Percentiles rank a stretch among this genome's conserved stretches.
phyloP scores from a whole-genome alignment of 2,797 vertebrate genomes.

The Australoheros facetus region DNA sequence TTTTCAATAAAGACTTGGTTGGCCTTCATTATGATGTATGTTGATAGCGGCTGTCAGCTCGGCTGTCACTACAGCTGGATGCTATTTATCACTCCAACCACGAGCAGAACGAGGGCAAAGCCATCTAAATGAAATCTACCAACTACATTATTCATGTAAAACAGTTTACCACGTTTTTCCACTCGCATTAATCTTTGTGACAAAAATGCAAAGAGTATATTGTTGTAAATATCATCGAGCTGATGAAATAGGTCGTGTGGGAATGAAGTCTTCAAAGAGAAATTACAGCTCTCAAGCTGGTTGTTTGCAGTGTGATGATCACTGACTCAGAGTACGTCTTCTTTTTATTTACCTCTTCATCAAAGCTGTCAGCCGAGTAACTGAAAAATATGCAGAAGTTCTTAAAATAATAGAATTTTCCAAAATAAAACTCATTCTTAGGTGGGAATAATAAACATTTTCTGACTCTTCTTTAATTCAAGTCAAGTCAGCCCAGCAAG shows the following conservation, averaged over 20 bases:
- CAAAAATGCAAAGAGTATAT: not conserved
- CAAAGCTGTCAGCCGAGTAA: not conserved
- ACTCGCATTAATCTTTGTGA: conserved; percentile 13
- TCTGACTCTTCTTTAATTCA: conserved; percentile 6
- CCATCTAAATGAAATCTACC: conserved; percentile 9
- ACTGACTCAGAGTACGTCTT: not conserved
- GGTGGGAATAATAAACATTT: not conserved
- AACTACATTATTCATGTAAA: conserved; percentile 12
- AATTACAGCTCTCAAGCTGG: not conserved
- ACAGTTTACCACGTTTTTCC: not conserved
- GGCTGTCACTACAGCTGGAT: not conserved
- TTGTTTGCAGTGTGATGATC: not conserved
- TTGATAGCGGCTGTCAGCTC: conserved; percentile 1
- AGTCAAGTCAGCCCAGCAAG: no score
- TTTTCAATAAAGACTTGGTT: not conserved
- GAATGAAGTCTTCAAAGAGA: not conserved
- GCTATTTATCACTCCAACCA: not conserved
- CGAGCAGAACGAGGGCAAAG: not conserved
- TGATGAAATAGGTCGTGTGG: not conserved
- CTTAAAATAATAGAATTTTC: not conserved
- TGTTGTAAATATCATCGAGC: conserved; percentile 1
- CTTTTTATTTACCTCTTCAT: conserved; percentile 1
- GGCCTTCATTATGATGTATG: conserved; percentile 7
- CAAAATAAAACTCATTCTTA: not conserved
- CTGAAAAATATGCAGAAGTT: not conserved